Evolutionary conservation across 2,113 vertebrate species (phyloP).

Genomic region (Corythoichthys haematopterus): DNA sequence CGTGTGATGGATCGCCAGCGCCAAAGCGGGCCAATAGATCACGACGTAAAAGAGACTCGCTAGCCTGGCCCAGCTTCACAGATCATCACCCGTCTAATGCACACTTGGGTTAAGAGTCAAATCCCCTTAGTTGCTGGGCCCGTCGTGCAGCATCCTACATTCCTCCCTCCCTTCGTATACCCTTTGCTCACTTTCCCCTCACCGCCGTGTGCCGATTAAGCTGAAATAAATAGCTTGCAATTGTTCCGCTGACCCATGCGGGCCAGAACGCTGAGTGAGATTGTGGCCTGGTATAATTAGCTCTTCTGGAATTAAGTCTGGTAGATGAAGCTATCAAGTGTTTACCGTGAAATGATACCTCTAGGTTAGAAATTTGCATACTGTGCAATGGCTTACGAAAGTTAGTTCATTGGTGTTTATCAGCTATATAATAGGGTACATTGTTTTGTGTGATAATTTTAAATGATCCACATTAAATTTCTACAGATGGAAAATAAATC

Average conservation of each 20-base stretch:
- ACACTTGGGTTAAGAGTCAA: conserved; percentile 72
- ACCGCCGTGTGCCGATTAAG: conserved; percentile 43
- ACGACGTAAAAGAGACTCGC: conserved; percentile 74
- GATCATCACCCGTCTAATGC: conserved; percentile 76
- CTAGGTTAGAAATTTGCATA: neutral
- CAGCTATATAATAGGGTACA: neutral
- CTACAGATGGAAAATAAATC: too few relatives aligned
- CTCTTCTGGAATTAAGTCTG: conserved; percentile 2
- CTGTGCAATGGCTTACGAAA: neutral
- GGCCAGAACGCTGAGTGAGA: neutral
- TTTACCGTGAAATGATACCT: neutral
- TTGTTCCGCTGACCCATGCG: conserved; percentile 30
- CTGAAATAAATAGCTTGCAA: conserved; percentile 52
- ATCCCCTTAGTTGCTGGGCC: conserved; percentile 58
- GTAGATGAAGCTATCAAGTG: conserved; percentile 1
- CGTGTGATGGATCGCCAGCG: conserved; percentile 73
- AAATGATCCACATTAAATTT: neutral
- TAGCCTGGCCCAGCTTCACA: conserved; percentile 72
- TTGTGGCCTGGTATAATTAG: neutral
- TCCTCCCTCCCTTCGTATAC: neutral
- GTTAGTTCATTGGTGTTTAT: neutral
- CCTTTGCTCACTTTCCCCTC: conserved; percentile 14
- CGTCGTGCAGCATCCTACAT: conserved; percentile 8
- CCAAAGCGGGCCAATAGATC: conserved; percentile 77
- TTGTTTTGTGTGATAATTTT: neutral